A percentile compares a stretch with the other conserved stretches of the same genome.
Evolutionary conservation across 2,797 vertebrate genomes (phyloP).

Genomic region (Oryzias dopingdopingensis): DNA sequence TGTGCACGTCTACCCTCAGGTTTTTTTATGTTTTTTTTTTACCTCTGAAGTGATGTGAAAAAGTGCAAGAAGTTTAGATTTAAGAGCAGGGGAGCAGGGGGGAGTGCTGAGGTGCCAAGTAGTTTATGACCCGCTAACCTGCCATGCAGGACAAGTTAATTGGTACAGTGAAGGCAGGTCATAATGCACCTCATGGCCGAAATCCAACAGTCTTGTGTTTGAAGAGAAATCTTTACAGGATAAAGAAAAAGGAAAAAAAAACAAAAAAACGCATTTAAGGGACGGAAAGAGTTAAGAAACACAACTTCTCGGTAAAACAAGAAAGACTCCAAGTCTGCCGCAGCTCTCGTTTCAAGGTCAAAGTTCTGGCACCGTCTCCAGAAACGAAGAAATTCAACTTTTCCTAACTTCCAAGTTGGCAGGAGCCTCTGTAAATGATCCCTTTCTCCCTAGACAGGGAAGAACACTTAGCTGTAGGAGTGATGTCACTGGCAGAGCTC

Average conservation of each 20-base stretch:
- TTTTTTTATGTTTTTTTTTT: conserved; percentile 3
- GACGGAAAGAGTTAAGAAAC: conserved; percentile 41
- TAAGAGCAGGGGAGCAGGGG: conserved; percentile 38
- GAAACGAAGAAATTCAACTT: conserved; percentile 62
- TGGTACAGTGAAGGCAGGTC: conserved; percentile 52
- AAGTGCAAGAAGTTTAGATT: conserved; percentile 57
- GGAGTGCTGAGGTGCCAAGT: conserved; percentile 50
- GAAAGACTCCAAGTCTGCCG: conserved; percentile 53
- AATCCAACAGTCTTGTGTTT: conserved; percentile 60
- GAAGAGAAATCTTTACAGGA: conserved; percentile 55
- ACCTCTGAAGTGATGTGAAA: conserved; percentile 36
- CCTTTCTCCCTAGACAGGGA: conserved; percentile 60
- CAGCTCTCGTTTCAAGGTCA: conserved; percentile 59
- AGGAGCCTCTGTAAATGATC: conserved; percentile 50
- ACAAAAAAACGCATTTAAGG: conserved; percentile 21
- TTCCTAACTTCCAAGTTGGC: conserved; percentile 68
- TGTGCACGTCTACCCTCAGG: conserved; percentile 14
- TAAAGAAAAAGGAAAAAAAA: conserved; percentile 9
- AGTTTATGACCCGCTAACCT: conserved; percentile 59
- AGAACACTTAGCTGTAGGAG: conserved; percentile 16
- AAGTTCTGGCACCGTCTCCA: conserved; percentile 56
- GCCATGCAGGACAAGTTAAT: conserved; percentile 68
- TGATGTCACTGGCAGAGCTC: conserved; percentile 50
- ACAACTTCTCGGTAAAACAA: conserved; percentile 49
- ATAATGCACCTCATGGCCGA: conserved; percentile 72